A percentile compares a stretch with the other conserved stretches of the same genome.
Conservation (phyloP, 2,888 invertebrate genomes). For the Plebejus argus region DNA sequence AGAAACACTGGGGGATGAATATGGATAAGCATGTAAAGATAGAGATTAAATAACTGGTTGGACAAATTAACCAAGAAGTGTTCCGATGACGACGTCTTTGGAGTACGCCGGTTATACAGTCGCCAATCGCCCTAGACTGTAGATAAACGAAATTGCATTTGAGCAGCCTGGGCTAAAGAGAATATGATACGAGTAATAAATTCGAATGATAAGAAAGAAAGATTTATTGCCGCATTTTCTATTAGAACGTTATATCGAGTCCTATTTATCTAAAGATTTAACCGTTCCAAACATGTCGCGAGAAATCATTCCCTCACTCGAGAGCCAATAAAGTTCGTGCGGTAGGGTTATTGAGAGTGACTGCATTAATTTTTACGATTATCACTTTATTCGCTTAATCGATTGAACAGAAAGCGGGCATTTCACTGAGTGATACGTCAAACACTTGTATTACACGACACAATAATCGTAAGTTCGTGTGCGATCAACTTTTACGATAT, state of each 20-base stretch:
- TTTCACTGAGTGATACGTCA: conserved; percentile 62
- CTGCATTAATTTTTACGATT: conserved; percentile 51
- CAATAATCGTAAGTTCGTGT: conserved; percentile 65
- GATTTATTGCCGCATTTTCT: conserved; percentile 2
- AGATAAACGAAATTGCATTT: conserved; percentile 22
- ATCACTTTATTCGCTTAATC: conserved; percentile 67
- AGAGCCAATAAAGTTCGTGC: conserved; percentile 36
- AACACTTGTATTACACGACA: conserved; percentile 59
- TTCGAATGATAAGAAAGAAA: conserved; percentile 21
- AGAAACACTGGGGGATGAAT: background rate
- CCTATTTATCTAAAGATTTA: background rate
- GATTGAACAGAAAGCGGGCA: conserved; percentile 60
- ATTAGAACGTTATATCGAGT: background rate
- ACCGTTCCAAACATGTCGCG: conserved; percentile 10
- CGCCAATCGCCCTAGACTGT: conserved; percentile 15
- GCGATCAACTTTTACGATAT: conserved; percentile 63
- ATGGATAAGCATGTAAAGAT: background rate
- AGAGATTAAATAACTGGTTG: background rate
- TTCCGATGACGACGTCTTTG: background rate
- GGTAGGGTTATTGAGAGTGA: conserved; percentile 44
- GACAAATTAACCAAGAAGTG: background rate
- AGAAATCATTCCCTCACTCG: conserved; percentile 35
- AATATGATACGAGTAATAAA: conserved; percentile 20
- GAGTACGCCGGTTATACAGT: background rate
- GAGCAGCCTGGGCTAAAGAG: conserved; percentile 16